A percentile compares a stretch with the other conserved stretches of the same genome.
Conservation (phyloP, 2,797 vertebrate genomes). For the Myotis myotis region DNA sequence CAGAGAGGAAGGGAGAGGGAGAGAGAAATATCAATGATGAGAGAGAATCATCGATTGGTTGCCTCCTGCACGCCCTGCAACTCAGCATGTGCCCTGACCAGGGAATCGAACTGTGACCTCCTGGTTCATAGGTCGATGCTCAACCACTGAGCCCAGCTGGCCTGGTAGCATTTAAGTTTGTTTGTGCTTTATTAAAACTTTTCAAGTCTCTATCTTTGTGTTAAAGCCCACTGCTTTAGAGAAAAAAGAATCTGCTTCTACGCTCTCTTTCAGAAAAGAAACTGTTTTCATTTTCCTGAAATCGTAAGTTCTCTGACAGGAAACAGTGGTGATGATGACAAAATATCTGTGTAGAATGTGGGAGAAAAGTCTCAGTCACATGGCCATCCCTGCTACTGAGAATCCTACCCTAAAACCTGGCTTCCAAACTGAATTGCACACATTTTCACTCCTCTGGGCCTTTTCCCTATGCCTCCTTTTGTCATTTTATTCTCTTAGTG, state of each 20-base stretch:
- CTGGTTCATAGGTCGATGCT: no score
- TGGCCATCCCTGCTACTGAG: background rate
- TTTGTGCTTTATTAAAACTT: background rate
- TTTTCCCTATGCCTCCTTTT: background rate
- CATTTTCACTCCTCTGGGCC: background rate
- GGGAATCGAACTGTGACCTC: no score
- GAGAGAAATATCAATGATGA: no score
- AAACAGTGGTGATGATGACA: background rate
- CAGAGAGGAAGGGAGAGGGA: no score
- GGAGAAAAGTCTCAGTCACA: background rate
- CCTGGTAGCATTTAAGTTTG: background rate
- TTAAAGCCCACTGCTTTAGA: background rate
- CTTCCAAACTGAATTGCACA: background rate
- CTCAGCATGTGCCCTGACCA: no score
- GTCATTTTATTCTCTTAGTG: conserved; percentile 12
- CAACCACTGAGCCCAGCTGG: no score
- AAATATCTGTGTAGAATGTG: background rate
- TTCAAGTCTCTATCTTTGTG: background rate
- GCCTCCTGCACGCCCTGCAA: no score
- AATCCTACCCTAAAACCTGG: background rate
- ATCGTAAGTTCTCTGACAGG: background rate
- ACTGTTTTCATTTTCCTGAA: conserved; percentile 20
- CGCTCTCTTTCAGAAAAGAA: background rate
- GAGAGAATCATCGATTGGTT: no score
- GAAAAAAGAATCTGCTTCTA: background rate